These are phyloP conservation scores for Lithophane ornitopus DNA, from an alignment of 2,888 invertebrate species.

Conservation along the genomic window DNA sequence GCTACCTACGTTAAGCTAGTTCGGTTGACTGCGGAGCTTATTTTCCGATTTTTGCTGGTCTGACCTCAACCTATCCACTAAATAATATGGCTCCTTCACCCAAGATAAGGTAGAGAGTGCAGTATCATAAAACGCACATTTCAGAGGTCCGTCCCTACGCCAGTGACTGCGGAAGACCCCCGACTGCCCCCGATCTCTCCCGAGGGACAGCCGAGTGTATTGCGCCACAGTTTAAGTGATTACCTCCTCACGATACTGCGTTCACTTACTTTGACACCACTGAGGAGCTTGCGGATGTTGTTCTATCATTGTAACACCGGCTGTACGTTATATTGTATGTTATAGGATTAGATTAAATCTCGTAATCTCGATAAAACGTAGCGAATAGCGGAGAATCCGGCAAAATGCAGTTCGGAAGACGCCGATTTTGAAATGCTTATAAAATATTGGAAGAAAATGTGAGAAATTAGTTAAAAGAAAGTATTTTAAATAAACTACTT, in stretches of 20 bases:
- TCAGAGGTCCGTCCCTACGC: slow-evolving; percentile 30
- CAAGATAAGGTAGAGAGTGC: slow-evolving; percentile 27
- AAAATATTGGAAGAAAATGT: not conserved
- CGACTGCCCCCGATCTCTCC: slow-evolving; percentile 27
- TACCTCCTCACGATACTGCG: slow-evolving; percentile 58
- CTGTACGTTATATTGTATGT: too few relatives aligned
- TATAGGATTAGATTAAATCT: not conserved
- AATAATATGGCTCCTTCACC: slow-evolving; percentile 3
- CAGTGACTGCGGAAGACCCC: not conserved
- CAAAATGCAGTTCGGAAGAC: not conserved
- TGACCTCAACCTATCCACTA: not conserved
- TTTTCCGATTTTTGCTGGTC: not conserved
- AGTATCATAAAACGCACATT: slow-evolving; percentile 52
- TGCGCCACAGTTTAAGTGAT: slow-evolving; percentile 67
- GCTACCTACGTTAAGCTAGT: not conserved
- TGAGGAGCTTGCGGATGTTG: slow-evolving; percentile 16
- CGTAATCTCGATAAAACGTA: not conserved
- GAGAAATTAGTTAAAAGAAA: not conserved
- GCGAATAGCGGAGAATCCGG: not conserved
- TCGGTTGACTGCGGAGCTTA: not conserved
- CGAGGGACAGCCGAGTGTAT: slow-evolving; percentile 64
- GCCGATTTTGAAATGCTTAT: not conserved
- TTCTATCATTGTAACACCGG: not conserved
- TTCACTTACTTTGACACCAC: slow-evolving; percentile 44
- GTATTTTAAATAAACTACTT: not conserved